Evolutionary conservation across 2,797 vertebrate species (phyloP), one percentile per base, ranked within the genome.

Genomic region (Pipistrellus pipistrellus): DNA sequence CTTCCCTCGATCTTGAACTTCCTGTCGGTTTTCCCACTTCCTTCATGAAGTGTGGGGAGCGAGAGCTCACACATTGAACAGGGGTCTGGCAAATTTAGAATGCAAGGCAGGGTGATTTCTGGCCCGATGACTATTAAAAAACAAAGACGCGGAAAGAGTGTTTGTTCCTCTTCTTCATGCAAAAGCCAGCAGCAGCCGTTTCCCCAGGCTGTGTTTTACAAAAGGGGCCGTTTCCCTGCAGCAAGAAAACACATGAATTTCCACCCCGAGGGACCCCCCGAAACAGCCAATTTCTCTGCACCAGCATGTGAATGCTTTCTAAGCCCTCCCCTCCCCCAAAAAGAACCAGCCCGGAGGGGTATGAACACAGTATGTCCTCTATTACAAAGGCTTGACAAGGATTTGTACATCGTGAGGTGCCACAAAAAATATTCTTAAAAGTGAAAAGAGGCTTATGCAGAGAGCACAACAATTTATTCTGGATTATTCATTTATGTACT

Each of bases 401-500:
- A 96, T 57, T 17, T 66, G 13, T 77, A 90, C 7, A 3, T 0
- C 77, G 95, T 78, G 41, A 66, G 71, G 35, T 71, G 87, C 95
- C 51, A 62, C 55, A 83, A 59, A 0, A 27, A 93, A 86, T 5
- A 25, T 51, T 83, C 38, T 85, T 90, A 46, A 46, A 71, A 96
- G 93, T 87, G 48, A 97, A 92, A 78, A 5, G 66, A 92, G 64
- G 80, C 77, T 91, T 91, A 69, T 27, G 32, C 0, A 4, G 91
- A 95, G 90, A 96, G 80, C 35, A 91, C 38, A 81, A 95, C 51
- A 89, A 89, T 96, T 96, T 84, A 94, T 73, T 96, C 80, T 86
- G 91, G 91, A 97, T 81, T 96, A 71, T 83, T 95, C 95, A 97
- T 95, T 73, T 96, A 95, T 88, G 69, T 59, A 3, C 87, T 85